These are phyloP conservation scores for Lithophane socia DNA, from an alignment of 2,888 invertebrate species.

Conservation along the genomic window DNA sequence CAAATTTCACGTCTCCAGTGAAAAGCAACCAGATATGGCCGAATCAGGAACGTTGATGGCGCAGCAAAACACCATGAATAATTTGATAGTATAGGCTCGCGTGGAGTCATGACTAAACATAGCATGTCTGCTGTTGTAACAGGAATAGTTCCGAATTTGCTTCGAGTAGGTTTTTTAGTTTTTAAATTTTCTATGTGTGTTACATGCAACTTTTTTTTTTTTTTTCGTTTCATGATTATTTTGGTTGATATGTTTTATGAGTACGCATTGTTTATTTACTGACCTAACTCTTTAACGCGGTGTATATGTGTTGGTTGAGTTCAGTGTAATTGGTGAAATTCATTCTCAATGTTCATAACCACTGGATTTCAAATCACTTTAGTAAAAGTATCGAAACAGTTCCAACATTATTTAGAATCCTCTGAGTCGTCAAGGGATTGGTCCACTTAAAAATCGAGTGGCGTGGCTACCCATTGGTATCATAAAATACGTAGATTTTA, in stretches of 20 bases:
- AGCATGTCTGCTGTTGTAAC: slow-evolving; percentile 50
- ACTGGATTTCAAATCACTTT: background rate
- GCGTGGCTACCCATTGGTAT: too few relatives aligned
- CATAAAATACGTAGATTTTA: background rate
- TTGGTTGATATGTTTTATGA: background rate
- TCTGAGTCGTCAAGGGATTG: too few relatives aligned
- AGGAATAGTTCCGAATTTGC: slow-evolving; percentile 45
- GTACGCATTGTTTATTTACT: background rate
- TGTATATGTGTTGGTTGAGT: too few relatives aligned
- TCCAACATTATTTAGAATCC: background rate
- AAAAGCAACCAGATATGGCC: slow-evolving; percentile 74
- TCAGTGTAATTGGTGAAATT: too few relatives aligned
- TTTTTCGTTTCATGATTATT: background rate
- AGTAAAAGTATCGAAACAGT: background rate
- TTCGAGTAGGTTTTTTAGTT: background rate
- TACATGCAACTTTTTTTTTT: background rate
- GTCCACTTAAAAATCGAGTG: background rate
- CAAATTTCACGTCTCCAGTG: slow-evolving; percentile 59
- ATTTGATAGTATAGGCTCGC: slow-evolving; percentile 75
- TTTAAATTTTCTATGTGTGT: background rate
- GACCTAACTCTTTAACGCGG: background rate
- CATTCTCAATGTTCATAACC: background rate
- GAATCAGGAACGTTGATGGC: slow-evolving; percentile 72
- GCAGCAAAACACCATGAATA: slow-evolving; percentile 75
- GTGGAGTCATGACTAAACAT: slow-evolving; percentile 70